phyloP scores from a whole-genome alignment of 2,113 vertebrate genomes.

The Lethenteron reissneri region DNA sequence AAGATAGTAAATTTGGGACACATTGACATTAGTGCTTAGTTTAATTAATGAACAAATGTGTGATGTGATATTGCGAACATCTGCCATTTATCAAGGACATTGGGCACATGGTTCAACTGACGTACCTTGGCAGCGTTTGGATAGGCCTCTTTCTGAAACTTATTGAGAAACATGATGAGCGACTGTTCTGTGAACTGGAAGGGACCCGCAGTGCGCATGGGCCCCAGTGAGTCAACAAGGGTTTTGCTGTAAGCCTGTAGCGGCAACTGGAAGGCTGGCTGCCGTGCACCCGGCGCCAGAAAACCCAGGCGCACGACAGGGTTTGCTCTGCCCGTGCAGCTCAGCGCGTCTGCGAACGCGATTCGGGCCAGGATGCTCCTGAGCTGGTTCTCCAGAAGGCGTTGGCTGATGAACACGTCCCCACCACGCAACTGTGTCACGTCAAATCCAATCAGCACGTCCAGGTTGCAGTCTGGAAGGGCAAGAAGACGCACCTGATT shows the following conservation, averaged over 20 bases:
- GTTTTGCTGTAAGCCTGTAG: neutral
- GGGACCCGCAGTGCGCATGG: neutral
- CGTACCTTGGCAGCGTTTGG: neutral
- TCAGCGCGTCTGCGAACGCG: neutral
- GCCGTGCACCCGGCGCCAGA: neutral
- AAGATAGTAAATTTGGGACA: too few species aligned
- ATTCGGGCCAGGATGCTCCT: neutral
- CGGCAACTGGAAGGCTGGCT: neutral
- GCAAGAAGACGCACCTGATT: too few species aligned
- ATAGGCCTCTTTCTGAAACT: neutral
- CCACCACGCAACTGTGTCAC: too few species aligned
- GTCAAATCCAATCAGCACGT: too few species aligned
- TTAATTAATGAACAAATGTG: too few species aligned
- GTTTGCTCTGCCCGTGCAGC: neutral
- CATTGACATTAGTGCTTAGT: too few species aligned
- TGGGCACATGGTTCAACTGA: neutral
- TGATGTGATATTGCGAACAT: too few species aligned
- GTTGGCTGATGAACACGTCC: too few species aligned
- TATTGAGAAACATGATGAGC: neutral
- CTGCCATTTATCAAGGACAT: too few species aligned
- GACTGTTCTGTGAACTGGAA: neutral
- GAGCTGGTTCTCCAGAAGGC: neutral
- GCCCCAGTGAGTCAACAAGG: neutral
- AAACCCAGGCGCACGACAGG: conserved; percentile 4
- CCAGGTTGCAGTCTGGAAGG: too few species aligned